These are phyloP conservation scores for Pseudolaguvia tuberculata DNA, from an alignment of 2,113 vertebrate species.

Conservation along the genomic window DNA sequence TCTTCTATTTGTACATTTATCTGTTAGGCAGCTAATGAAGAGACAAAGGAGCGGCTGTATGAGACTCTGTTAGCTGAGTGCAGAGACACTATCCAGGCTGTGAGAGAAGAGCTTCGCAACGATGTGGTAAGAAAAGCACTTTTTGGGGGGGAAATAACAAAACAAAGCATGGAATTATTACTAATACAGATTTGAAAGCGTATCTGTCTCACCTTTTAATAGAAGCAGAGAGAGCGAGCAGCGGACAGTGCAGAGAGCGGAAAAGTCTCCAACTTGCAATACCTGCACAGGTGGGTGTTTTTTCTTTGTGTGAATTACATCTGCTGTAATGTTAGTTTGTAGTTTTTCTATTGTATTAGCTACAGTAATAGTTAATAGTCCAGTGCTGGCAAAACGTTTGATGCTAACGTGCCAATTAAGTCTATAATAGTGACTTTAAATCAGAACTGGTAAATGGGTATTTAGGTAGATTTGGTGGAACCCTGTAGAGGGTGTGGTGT, in stretches of 20 bases:
- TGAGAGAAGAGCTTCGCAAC: constrained; percentile 86
- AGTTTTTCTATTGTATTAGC: no score
- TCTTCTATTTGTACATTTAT: neutral
- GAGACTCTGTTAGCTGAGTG: constrained; percentile 93
- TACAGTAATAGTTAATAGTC: no score
- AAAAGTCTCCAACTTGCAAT: constrained; percentile 92
- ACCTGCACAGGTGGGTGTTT: constrained; percentile 84
- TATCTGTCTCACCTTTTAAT: constrained; percentile 19
- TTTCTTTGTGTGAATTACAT: neutral
- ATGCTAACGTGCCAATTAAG: neutral
- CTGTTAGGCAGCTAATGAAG: constrained; percentile 83
- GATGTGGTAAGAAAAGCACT: constrained; percentile 75
- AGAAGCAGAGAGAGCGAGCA: constrained; percentile 88
- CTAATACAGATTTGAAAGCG: neutral
- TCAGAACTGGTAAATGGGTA: neutral
- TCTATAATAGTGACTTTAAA: neutral
- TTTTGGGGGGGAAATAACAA: neutral
- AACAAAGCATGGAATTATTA: neutral
- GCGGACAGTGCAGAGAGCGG: constrained; percentile 75
- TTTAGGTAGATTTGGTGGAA: neutral
- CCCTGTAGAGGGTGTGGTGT: neutral
- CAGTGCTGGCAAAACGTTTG: neutral
- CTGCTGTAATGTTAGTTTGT: neutral
- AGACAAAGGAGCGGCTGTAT: constrained; percentile 93
- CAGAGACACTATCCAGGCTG: constrained; percentile 93